Conservation (phyloP, 2,797 vertebrate genomes). For the Spea hammondii region DNA sequence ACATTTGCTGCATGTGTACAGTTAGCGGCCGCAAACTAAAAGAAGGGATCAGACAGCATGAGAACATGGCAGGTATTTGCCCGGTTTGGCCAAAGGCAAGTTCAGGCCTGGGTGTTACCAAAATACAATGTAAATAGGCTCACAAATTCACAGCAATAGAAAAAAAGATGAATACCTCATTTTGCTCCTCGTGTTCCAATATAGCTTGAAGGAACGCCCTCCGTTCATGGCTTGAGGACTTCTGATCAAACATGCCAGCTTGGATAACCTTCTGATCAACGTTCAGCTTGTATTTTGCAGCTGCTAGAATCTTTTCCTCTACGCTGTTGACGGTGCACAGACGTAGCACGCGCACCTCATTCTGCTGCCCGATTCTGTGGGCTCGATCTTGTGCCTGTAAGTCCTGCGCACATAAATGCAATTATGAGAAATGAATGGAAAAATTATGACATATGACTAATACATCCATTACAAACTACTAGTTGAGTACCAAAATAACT, state of each 20-base stretch:
- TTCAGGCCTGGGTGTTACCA: too few species aligned
- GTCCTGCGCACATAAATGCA: constrained; percentile 72
- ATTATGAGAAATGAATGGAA: not conserved
- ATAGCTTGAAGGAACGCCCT: constrained; percentile 92
- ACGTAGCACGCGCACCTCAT: constrained; percentile 90
- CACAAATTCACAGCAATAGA: too few species aligned
- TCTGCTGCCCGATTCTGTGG: constrained; percentile 94
- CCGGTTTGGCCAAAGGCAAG: too few species aligned
- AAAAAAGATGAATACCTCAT: constrained; percentile 75
- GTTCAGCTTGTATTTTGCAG: constrained; percentile 95
- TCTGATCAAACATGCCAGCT: constrained; percentile 98
- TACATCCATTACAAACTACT: too few species aligned
- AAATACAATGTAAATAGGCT: too few species aligned
- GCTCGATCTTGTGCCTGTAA: constrained; percentile 95
- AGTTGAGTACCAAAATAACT: too few species aligned
- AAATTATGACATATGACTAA: too few species aligned
- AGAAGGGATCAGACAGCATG: too few species aligned
- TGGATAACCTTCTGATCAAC: constrained; percentile 98
- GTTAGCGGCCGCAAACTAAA: too few species aligned
- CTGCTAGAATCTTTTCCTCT: constrained; percentile 95
- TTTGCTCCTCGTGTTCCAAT: constrained; percentile 92
- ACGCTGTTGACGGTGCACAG: constrained; percentile 95
- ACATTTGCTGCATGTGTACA: too few species aligned
- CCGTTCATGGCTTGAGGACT: constrained; percentile 92
- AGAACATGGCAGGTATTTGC: too few species aligned